Conservation (phyloP, 2,113 vertebrate species). For the Scomber japonicus region DNA sequence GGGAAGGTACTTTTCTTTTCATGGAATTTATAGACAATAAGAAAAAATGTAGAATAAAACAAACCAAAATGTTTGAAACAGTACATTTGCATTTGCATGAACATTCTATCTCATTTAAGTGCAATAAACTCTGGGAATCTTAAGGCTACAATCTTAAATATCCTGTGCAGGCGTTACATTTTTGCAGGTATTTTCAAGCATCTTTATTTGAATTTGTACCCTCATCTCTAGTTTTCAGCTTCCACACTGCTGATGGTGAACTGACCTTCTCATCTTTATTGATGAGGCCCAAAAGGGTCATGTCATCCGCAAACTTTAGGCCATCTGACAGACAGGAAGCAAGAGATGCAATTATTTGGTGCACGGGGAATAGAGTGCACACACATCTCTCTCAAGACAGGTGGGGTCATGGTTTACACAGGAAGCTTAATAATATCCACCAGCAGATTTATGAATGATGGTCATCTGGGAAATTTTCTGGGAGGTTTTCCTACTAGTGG, state of each 20-base stretch:
- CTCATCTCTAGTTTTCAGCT: not conserved
- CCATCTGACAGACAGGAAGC: not conserved
- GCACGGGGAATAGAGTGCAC: constrained; percentile 1
- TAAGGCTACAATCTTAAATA: too few relatives aligned
- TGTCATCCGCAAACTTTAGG: not conserved
- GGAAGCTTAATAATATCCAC: constrained; percentile 43
- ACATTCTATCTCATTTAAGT: not conserved
- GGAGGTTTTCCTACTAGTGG: constrained; percentile 67
- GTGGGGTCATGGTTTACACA: constrained; percentile 37
- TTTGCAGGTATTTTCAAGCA: too few relatives aligned
- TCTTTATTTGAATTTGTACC: not conserved
- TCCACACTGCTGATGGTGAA: not conserved
- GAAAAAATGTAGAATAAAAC: not conserved
- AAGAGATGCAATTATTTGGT: not conserved
- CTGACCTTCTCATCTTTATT: not conserved
- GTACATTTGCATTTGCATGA: not conserved
- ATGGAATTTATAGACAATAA: too few relatives aligned
- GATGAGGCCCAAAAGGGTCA: constrained; percentile 2
- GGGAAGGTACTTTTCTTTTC: too few relatives aligned
- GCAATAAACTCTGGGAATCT: not conserved
- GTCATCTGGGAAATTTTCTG: constrained; percentile 63
- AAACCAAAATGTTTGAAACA: constrained; percentile 1
- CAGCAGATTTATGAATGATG: constrained; percentile 64
- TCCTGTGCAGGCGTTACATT: too few relatives aligned
- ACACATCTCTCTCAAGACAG: constrained; percentile 32